A percentile compares a stretch with the other conserved stretches of the same genome.
phyloP scores from a whole-genome alignment of 2,113 vertebrate genomes.

The Onychostoma macrolepis region DNA sequence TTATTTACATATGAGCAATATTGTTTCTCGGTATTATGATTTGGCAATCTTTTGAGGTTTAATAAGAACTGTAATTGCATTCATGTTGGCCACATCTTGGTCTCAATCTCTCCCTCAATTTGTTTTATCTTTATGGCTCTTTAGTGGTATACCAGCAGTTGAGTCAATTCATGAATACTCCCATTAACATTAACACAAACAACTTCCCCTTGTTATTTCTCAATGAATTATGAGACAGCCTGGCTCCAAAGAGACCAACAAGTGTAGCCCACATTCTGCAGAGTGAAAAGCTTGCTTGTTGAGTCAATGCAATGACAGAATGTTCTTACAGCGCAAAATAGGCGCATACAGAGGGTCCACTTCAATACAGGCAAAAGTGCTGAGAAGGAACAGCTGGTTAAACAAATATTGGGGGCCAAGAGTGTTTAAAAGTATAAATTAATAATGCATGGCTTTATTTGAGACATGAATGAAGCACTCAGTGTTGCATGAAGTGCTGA shows the following conservation, averaged over 20 bases:
- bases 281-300: conserved; percentile 76
- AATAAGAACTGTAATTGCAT: not conserved
- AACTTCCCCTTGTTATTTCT: conserved; percentile 65
- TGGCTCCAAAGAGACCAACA: conserved; percentile 65
- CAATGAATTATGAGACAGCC: conserved; percentile 73
- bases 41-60: not conserved
- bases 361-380: conserved; percentile 77
- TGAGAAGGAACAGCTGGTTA: conserved; percentile 84
- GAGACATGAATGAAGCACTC: conserved; percentile 74
- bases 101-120: conserved; percentile 21
- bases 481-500: conserved; percentile 59
- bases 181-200: conserved; percentile 56
- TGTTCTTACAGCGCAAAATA: conserved; percentile 66
- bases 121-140: conserved; percentile 13
- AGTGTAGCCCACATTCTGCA: conserved; percentile 62
- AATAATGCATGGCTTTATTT: conserved; percentile 85
- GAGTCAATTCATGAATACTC: conserved; percentile 23
- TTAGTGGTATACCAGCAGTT: conserved; percentile 21
- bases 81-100: not conserved
- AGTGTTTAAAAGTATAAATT: conserved; percentile 79
- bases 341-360: conserved; percentile 72
- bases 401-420: conserved; percentile 82
- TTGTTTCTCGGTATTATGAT: not conserved
- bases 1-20: not conserved
- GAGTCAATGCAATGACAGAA: conserved; percentile 71